A percentile compares a stretch with the other conserved stretches of the same genome.
Conservation (phyloP, 2,888 invertebrate genomes). For the Ochlodes sylvanus region DNA sequence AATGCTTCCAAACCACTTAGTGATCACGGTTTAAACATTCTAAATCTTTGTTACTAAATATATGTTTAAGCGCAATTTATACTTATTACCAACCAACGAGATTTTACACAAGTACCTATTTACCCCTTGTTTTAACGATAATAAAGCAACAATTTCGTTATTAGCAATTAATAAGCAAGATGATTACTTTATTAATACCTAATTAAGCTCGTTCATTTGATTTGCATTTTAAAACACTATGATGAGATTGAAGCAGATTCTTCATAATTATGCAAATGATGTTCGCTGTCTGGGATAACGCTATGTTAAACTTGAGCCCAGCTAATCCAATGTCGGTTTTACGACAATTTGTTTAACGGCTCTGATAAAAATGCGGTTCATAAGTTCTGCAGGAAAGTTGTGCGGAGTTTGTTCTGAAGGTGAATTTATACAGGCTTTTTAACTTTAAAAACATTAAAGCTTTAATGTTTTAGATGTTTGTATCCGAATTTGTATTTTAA, state of each 20-base stretch:
- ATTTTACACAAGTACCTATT: too few species aligned
- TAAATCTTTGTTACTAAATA: too few species aligned
- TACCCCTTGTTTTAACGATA: neutral
- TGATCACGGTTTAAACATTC: too few species aligned
- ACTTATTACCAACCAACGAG: too few species aligned
- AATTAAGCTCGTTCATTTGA: constrained; percentile 5
- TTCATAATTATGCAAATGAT: constrained; percentile 10
- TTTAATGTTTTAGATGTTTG: too few species aligned
- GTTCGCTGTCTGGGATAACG: neutral
- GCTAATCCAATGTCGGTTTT: constrained; percentile 11
- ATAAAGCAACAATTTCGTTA: neutral
- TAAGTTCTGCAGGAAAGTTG: neutral
- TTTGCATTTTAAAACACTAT: neutral
- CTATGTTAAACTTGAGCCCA: neutral
- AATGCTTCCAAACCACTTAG: too few species aligned
- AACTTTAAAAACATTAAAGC: too few species aligned
- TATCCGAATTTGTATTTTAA: too few species aligned
- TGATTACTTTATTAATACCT: constrained; percentile 9
- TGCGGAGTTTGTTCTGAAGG: neutral
- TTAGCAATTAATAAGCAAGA: neutral
- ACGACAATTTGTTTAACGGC: constrained; percentile 10
- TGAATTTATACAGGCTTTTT: too few species aligned
- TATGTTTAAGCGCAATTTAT: too few species aligned
- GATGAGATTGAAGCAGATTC: constrained; percentile 11
- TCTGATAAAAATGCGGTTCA: constrained; percentile 1